Percentiles rank a stretch among this genome's conserved stretches.
These are phyloP conservation scores for Bombus impatiens DNA, from an alignment of 1,140 invertebrate species.

Conservation along the genomic window DNA sequence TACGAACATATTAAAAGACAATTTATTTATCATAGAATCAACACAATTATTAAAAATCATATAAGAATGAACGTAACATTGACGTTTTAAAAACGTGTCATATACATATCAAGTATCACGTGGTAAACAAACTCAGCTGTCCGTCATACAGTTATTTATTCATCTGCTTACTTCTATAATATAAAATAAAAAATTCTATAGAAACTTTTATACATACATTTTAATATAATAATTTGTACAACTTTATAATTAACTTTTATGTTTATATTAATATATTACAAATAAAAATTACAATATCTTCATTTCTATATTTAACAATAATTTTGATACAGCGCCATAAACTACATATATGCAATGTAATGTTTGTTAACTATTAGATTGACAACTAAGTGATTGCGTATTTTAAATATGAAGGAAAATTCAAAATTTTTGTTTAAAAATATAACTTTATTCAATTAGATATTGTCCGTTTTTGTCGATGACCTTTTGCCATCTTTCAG, in stretches of 20 bases:
- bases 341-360: not conserved
- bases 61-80: not conserved
- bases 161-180: not conserved
- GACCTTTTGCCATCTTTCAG: no score
- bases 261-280: not conserved
- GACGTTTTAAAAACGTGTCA: conserved; percentile 15
- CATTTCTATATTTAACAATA: not conserved
- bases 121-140: not conserved
- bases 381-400: no score
- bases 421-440: no score
- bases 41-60: not conserved
- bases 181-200: no score
- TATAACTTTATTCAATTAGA: no score
- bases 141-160: not conserved
- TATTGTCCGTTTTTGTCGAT: no score
- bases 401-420: no score
- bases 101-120: not conserved
- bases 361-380: not conserved
- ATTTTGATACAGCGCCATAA: not conserved
- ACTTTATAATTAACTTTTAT: not conserved
- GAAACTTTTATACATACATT: not conserved
- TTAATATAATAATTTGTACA: not conserved
- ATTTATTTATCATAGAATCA: not conserved
- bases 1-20: not conserved
- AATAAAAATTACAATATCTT: not conserved